Evolutionary conservation across 2,113 vertebrate genomes (phyloP).

Genomic region (Cryptotis parvus): DNA sequence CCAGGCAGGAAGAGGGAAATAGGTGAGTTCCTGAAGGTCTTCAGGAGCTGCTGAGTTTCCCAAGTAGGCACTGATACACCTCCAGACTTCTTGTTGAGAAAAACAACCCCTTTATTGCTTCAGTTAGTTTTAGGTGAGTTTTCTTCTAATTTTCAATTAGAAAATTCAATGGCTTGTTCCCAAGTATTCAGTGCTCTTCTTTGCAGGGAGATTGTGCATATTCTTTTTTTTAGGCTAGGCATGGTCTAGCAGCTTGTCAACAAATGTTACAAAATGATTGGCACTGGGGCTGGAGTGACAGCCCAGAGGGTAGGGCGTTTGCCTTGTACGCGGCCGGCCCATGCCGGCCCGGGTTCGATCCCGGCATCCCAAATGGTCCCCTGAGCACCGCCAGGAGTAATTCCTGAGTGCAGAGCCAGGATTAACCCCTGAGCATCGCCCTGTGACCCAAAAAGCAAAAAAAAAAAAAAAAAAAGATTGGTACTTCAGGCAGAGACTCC

Average conservation of each 20-base stretch:
- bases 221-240: neutral
- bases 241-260: neutral
- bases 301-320: no score
- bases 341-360: no score
- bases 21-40: neutral
- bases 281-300: no score
- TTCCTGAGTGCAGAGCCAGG: no score
- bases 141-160: constrained; percentile 19
- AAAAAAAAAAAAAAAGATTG: no score
- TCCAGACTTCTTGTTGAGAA: neutral
- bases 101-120: neutral
- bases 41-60: neutral
- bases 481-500: neutral
- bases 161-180: neutral
- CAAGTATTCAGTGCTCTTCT: neutral
- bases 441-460: no score
- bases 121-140: neutral
- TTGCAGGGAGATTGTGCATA: neutral
- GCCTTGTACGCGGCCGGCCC: no score
- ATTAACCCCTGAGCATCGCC: no score
- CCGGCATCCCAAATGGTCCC: no score
- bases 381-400: no score
- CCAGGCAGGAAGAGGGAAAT: constrained; percentile 8
- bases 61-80: neutral
- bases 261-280: neutral